These are phyloP conservation scores for Dallia pectoralis DNA, from an alignment of 2,797 vertebrate genomes.

Conservation along the genomic window DNA sequence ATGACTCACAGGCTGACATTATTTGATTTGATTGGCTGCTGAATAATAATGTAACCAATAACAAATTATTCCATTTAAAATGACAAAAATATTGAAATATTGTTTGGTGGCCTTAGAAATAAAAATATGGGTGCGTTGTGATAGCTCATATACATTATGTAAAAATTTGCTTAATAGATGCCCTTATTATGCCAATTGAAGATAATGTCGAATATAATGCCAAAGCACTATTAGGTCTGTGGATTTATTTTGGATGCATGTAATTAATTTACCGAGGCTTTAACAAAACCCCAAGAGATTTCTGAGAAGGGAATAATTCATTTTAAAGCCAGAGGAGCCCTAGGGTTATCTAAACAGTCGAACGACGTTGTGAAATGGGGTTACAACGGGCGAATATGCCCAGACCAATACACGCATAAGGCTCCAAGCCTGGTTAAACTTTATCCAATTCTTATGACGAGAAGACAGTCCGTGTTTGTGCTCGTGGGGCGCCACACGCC, in stretches of 20 bases:
- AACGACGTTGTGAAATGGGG: constrained; percentile 91
- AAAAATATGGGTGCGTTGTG: background rate
- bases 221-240: background rate
- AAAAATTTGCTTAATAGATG: background rate
- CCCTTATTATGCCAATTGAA: too few relatives aligned
- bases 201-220: too few relatives aligned
- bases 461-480: constrained; percentile 61
- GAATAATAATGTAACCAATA: background rate
- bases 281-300: constrained; percentile 61
- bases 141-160: background rate
- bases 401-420: constrained; percentile 67
- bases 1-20: background rate
- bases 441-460: constrained; percentile 81
- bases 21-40: background rate
- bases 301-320: constrained; percentile 58
- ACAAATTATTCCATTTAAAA: background rate
- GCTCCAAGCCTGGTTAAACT: constrained; percentile 81
- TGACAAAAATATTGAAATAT: background rate
- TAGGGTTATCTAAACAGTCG: constrained; percentile 92
- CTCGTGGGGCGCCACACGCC: constrained; percentile 25
- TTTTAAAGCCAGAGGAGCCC: constrained; percentile 82
- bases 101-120: background rate
- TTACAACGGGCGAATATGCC: constrained; percentile 71
- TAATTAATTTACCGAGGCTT: constrained; percentile 49
- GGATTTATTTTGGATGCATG: background rate